phyloP scores from a whole-genome alignment of 1,140 invertebrate species.

The Yoshiicerus persimilis region DNA sequence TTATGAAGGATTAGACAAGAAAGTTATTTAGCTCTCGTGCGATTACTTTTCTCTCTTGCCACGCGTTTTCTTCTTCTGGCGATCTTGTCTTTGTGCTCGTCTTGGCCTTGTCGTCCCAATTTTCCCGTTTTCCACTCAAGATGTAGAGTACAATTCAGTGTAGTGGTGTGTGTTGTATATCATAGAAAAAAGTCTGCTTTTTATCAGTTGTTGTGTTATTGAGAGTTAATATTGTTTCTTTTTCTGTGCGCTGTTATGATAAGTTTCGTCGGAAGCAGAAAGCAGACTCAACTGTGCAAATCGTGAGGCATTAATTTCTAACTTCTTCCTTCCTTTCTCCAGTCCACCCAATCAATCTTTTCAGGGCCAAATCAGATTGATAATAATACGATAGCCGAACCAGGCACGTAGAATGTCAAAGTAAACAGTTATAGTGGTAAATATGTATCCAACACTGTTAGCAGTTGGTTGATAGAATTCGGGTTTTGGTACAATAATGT shows the following conservation, averaged over 20 bases:
- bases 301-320: background rate
- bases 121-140: background rate
- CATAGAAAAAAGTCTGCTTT: background rate
- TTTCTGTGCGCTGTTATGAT: background rate
- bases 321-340: background rate
- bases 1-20: slow-evolving; percentile 27
- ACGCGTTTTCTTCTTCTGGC: background rate
- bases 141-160: background rate
- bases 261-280: background rate
- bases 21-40: slow-evolving; percentile 17
- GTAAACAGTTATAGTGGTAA: background rate
- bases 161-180: background rate
- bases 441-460: background rate
- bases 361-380: background rate
- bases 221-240: background rate
- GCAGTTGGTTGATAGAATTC: background rate
- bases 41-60: background rate
- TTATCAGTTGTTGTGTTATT: background rate
- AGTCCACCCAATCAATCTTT: background rate
- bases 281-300: background rate
- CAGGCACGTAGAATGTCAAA: background rate
- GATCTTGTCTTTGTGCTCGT: background rate
- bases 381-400: background rate
- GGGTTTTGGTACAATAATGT: background rate
- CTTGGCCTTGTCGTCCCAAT: background rate